Percentiles rank a stretch among this genome's conserved stretches.
Evolutionary conservation across 2,797 vertebrate genomes (phyloP).

Genomic region (Chiropotes sagulatus): DNA sequence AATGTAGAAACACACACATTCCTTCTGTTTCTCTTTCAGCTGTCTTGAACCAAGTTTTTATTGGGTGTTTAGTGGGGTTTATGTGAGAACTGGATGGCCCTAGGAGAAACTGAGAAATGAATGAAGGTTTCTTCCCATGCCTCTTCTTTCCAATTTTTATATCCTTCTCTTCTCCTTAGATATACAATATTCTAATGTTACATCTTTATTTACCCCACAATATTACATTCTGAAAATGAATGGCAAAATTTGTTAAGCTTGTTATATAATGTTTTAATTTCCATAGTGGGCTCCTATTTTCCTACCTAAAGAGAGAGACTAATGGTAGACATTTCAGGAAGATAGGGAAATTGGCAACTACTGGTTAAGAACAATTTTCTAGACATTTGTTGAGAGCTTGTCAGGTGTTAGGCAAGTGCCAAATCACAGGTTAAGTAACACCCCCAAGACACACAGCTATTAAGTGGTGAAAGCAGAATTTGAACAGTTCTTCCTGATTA

Average conservation of each 20-base stretch:
- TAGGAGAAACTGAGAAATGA: not conserved
- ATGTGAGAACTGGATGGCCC: not conserved
- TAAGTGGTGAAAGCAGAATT: not conserved
- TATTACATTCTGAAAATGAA: not conserved
- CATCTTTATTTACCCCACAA: not conserved
- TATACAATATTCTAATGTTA: not conserved
- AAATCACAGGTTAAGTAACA: not conserved
- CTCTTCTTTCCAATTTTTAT: not conserved
- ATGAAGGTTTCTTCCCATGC: not conserved
- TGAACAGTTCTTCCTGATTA: not conserved
- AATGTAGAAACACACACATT: not conserved
- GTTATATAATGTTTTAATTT: not conserved
- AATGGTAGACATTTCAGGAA: not conserved
- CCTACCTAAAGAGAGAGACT: not conserved
- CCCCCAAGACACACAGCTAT: not conserved
- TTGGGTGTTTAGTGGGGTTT: not conserved
- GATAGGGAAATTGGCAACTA: not conserved
- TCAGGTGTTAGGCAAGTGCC: not conserved
- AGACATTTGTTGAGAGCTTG: not conserved
- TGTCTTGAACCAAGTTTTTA: constrained; percentile 15
- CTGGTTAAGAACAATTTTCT: not conserved
- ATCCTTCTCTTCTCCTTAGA: not conserved
- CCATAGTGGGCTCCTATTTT: not conserved
- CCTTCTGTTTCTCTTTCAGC: not conserved
- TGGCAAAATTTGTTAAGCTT: not conserved